These are phyloP conservation scores for Acrobasis repandana DNA, from an alignment of 2,888 invertebrate genomes.

Conservation along the genomic window DNA sequence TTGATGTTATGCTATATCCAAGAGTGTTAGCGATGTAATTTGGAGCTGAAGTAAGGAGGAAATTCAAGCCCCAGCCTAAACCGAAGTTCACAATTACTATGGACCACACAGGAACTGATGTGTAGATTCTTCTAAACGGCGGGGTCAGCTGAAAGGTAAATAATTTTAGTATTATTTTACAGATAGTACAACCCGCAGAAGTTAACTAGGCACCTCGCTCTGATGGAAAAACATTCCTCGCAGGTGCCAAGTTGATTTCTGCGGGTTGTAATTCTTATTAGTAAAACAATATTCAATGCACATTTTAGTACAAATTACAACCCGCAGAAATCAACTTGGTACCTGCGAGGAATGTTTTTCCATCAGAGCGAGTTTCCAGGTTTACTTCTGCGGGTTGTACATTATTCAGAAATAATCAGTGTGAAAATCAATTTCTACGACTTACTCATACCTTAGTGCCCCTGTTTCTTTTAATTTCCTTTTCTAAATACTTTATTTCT, in stretches of 20 bases:
- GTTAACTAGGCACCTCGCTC: too few relatives aligned
- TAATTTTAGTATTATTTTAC: neutral
- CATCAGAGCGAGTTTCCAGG: too few relatives aligned
- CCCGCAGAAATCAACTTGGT: too few relatives aligned
- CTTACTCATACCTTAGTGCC: neutral
- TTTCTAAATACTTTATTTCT: neutral
- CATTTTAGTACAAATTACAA: too few relatives aligned
- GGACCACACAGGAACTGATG: neutral
- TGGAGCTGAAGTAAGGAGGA: neutral
- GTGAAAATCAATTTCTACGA: neutral
- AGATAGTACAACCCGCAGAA: too few relatives aligned
- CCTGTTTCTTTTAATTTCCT: neutral
- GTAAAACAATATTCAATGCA: too few relatives aligned
- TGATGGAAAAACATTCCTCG: too few relatives aligned
- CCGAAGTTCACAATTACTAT: constrained; percentile 73
- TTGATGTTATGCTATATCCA: constrained; percentile 70
- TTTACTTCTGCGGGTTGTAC: too few relatives aligned
- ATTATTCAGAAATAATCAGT: neutral
- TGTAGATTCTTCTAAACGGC: neutral
- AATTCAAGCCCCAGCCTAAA: neutral
- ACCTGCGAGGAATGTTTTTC: too few relatives aligned
- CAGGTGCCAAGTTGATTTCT: too few relatives aligned
- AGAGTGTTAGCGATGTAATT: constrained; percentile 80
- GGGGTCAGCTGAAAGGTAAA: neutral
- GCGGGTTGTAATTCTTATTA: too few relatives aligned